Evolutionary conservation across 2,113 vertebrate genomes (phyloP), one percentile per base, ranked within the genome.

Genomic region (Phalacrocorax brasilianus): DNA sequence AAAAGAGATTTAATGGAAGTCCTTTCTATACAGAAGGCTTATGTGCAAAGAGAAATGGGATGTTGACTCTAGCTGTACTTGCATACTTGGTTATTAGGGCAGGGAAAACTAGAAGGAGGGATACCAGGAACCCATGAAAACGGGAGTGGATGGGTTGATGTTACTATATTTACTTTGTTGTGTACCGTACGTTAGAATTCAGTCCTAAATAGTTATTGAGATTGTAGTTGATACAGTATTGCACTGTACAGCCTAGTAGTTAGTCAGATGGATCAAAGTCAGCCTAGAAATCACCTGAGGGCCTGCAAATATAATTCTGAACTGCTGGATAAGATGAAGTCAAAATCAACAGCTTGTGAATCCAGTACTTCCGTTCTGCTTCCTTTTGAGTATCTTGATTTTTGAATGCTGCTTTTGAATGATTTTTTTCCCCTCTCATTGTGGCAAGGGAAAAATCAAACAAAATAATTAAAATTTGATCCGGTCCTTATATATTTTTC

Each of bases 401-500:
- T 11, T n/a, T 74, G 32, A 84, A 63, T 33, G 42, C 32, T 89
- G 27, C 14, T 74, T 42, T 80, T 59, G 50, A 91, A 62, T 58
- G 5, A 33, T 32, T 63, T 63, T 61, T 61, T 68, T 61, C 40
- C 52, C 5, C 44, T 38, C 15, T 84, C 24, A 55, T 45, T 87
- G 26, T 63, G 17, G 11, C 15, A 77, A 71, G 38, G 47, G 33
- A 92, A 88, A 93, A 84, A 80, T 84, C 50, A 94, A 93, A 93
- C 22, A 76, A 86, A 92, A 92, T 67, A 81, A 95, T 80, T 92
- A 84, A 78, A 89, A 91, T 89, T 91, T 91, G 47, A 94, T 92
- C 47, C 35, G 72, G 12, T 14, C 61, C 65, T 95, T 91, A 68
- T 84, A 89, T 91, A 1, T 81, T 89, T 93, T 86, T 76, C 63